These are phyloP conservation scores for Hylaeus anthracinus DNA, from an alignment of 1,140 invertebrate genomes.

Conservation along the genomic window DNA sequence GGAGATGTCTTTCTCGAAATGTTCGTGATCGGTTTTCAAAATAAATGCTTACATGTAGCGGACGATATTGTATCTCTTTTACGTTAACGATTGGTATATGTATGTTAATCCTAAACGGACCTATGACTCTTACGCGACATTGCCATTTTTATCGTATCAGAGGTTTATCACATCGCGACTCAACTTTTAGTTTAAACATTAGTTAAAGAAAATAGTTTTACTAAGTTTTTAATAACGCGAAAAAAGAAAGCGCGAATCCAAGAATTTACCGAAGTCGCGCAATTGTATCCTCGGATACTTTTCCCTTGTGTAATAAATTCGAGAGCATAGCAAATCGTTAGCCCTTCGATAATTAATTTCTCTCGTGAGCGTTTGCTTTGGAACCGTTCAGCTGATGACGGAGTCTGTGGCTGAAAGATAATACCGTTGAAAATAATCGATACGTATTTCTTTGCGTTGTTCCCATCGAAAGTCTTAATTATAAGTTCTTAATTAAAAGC, in stretches of 20 bases:
- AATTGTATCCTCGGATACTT: background rate
- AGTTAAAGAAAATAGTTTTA: too few relatives aligned
- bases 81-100: too few relatives aligned
- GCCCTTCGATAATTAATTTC: slow-evolving; percentile 44
- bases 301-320: slow-evolving; percentile 12
- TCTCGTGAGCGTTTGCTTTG: background rate
- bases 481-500: slow-evolving; percentile 10
- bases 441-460: background rate
- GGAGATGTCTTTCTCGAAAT: background rate
- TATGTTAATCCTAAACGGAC: too few relatives aligned
- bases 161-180: too few relatives aligned
- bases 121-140: too few relatives aligned
- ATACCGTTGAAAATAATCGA: slow-evolving; percentile 7
- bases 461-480: background rate
- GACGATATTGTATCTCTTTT: background rate
- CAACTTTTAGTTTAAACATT: too few relatives aligned
- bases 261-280: background rate
- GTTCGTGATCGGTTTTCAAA: background rate
- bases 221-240: too few relatives aligned
- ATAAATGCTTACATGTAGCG: background rate
- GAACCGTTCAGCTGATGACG: too few relatives aligned
- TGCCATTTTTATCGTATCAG: too few relatives aligned
- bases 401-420: background rate
- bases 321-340: slow-evolving; percentile 1
- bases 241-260: too few relatives aligned